A percentile compares a stretch with the other conserved stretches of the same genome.
phyloP scores from a whole-genome alignment of 1,140 invertebrate species.

The Phortica variegata region DNA sequence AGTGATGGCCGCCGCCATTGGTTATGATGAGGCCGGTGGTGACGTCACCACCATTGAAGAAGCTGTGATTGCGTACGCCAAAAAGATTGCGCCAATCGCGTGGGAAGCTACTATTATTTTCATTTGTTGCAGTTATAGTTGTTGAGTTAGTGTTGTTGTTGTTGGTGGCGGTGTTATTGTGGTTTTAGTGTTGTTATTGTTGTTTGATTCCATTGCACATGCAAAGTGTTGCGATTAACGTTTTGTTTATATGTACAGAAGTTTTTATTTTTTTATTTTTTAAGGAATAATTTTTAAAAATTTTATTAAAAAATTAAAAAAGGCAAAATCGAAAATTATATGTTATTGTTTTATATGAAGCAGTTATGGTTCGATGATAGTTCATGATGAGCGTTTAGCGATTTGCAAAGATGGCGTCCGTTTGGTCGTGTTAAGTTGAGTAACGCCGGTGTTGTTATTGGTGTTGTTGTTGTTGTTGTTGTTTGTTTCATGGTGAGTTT shows the following conservation, averaged over 20 bases:
- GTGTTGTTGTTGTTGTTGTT: conserved; percentile 14
- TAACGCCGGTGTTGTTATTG: conserved; percentile 18
- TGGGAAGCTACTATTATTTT: conserved; percentile 43
- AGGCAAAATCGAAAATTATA: conserved; percentile 20
- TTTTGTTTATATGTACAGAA: no score
- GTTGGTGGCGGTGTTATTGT: conserved; percentile 9
- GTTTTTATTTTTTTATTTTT: no score
- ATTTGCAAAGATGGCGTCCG: conserved; percentile 15
- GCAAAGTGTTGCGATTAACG: background rate
- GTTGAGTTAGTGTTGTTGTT: conserved; percentile 15
- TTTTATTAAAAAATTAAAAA: conserved; percentile 3
- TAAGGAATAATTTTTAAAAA: no score
- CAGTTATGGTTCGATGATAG: conserved; percentile 37
- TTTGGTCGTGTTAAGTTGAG: conserved; percentile 16
- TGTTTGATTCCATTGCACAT: no score
- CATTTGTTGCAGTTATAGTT: conserved; percentile 10
- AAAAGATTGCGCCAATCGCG: conserved; percentile 50
- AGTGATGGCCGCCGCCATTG: background rate
- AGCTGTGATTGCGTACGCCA: conserved; percentile 25
- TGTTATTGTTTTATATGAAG: conserved; percentile 15
- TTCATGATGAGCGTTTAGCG: conserved; percentile 25
- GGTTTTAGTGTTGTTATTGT: conserved; percentile 4
- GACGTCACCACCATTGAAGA: conserved; percentile 23
- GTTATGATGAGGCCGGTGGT: conserved; percentile 29
- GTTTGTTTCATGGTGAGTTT: conserved; percentile 10